phyloP scores from a whole-genome alignment of 2,797 vertebrate genomes.

The Sphenodon punctatus region DNA sequence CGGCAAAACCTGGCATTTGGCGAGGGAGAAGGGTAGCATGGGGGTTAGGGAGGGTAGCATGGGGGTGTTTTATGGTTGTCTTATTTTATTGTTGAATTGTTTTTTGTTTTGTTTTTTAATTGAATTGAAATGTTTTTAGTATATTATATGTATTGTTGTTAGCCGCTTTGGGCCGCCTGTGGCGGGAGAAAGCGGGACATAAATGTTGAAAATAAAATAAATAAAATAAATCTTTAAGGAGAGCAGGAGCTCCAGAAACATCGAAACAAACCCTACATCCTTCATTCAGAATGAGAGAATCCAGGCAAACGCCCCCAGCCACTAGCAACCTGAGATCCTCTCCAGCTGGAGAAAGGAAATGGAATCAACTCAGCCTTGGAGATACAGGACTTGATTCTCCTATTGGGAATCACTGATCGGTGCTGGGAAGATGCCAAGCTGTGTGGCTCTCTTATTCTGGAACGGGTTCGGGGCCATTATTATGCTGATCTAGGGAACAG shows the following conservation, averaged over 20 bases:
- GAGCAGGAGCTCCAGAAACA: not conserved
- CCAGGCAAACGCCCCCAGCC: not conserved
- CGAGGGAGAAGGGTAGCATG: too few species aligned
- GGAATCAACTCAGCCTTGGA: not conserved
- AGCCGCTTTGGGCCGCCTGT: too few species aligned
- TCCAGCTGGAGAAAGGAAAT: not conserved
- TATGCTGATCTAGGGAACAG: too few species aligned
- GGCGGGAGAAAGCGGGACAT: too few species aligned
- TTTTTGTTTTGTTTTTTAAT: too few species aligned
- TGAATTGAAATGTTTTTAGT: too few species aligned
- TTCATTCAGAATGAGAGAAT: not conserved
- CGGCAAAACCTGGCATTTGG: too few species aligned
- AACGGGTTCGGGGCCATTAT: not conserved
- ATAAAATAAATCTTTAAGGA: not conserved
- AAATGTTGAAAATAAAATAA: too few species aligned
- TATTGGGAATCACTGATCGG: not conserved
- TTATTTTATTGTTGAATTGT: too few species aligned
- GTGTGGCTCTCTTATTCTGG: not conserved
- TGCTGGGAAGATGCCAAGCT: not conserved
- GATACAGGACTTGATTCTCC: not conserved
- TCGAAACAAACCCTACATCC: not conserved
- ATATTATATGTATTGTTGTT: too few species aligned
- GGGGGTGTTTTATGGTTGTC: too few species aligned
- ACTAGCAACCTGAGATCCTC: rapidly evolving
- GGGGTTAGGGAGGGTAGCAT: too few species aligned